Evolutionary conservation across 2,888 invertebrate genomes (phyloP), one percentile per base, ranked within the genome.

Genomic region (Drosophila anomelani): DNA sequence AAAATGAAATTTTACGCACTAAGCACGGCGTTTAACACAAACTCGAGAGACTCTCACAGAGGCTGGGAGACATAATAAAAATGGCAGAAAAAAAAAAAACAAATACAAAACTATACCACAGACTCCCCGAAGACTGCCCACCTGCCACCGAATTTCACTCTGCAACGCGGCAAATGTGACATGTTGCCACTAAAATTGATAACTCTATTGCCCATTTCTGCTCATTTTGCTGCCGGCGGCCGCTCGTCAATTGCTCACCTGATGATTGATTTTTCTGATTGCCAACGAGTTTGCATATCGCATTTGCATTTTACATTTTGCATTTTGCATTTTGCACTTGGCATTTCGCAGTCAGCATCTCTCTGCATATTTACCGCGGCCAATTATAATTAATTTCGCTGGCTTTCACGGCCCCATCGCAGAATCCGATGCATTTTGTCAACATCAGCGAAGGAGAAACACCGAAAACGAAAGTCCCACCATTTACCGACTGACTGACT

Each of bases 101-200:
- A 20, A 20, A 20, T 20, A 20, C 20, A 20, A 20, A 78, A 54
- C 69, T 67, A 58, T 60, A 70, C 64, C 80, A 80, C 75, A 78
- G 81, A 78, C 67, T 61, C 67, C 73, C 69, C 75, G 67, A 78
- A 79, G 86, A 73, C 69, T 67, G 67, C 75, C 77, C 75, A 76
- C 75, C 57, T 54, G 77, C 79, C 77, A 76, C 76, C 71, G 63
- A 46, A 75, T 80, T 75, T 56, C 74, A 56, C 77, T 62, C 34
- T 44, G 44, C 46, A 3, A 32, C 44, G 26, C 47, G 36, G 44
- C 74, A 72, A 72, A 78, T 85, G 85, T 76, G 84, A 85, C 88
- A 88, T 66, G 81, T 80, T 79, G 84, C 32, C 88, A 81, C 76
- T 85, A 85, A 85, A 86, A 79, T 82, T 85, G 88, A 88, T 88